Evolutionary conservation across 2,888 invertebrate species (phyloP).

Genomic region (Lepidonotus clava): DNA sequence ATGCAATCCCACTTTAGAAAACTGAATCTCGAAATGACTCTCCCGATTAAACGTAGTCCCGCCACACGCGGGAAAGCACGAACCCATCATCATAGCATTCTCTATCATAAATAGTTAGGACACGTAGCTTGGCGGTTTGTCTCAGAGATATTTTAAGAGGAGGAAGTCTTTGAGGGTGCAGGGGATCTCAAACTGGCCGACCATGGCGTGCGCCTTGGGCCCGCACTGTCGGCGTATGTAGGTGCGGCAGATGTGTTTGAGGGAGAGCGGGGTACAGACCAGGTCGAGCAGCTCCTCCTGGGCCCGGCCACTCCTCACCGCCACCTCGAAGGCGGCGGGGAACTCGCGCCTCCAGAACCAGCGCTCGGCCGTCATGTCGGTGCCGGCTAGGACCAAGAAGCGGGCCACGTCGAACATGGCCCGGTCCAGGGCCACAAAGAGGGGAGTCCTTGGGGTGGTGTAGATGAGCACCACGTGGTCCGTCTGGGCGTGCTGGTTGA

Average conservation of each 20-base stretch:
- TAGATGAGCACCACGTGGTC: conserved; percentile 67
- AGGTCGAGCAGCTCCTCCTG: not conserved
- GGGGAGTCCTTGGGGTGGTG: conserved; percentile 67
- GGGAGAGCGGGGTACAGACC: conserved; percentile 20
- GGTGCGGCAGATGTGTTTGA: conserved; percentile 25
- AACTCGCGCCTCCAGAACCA: conserved; percentile 51
- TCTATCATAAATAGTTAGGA: too few species aligned
- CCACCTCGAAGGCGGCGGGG: conserved; percentile 9
- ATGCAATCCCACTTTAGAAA: too few species aligned
- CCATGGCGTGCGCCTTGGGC: not conserved
- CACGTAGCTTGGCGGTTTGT: too few species aligned
- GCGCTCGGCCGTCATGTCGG: conserved; percentile 24
- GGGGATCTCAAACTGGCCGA: conserved; percentile 41
- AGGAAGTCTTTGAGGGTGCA: conserved; percentile 47
- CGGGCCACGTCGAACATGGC: not conserved
- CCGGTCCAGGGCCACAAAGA: conserved; percentile 57
- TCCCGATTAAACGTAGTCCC: too few species aligned
- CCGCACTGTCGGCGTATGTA: not conserved
- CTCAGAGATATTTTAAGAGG: conserved; percentile 40
- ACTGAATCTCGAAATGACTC: too few species aligned
- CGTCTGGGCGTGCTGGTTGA: conserved; percentile 71
- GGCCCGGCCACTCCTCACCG: not conserved
- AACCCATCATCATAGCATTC: too few species aligned
- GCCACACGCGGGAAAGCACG: too few species aligned
- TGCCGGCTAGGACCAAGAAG: conserved; percentile 27